phyloP scores from a whole-genome alignment of 2,113 vertebrate species.

The Protobothrops flavoviridis region DNA sequence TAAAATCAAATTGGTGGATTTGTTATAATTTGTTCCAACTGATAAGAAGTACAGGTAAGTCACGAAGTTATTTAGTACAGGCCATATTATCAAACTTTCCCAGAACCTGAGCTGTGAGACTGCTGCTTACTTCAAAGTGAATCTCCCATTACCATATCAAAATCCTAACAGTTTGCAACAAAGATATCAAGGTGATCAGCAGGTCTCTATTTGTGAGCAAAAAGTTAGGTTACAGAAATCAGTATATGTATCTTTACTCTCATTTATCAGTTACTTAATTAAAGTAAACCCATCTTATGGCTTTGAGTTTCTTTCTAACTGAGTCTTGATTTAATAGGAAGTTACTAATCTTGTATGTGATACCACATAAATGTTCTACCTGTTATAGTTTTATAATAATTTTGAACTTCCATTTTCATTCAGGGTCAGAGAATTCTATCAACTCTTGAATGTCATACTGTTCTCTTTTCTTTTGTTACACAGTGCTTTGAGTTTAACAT shows the following conservation, averaged over 20 bases:
- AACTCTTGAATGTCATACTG: background rate
- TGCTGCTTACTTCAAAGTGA: background rate
- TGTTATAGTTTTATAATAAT: background rate
- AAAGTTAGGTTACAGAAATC: background rate
- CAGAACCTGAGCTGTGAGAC: background rate
- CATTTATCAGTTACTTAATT: background rate
- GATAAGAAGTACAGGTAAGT: background rate
- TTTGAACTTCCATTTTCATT: background rate
- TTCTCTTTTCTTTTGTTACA: background rate
- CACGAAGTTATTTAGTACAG: background rate
- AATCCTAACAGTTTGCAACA: background rate
- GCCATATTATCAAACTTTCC: background rate
- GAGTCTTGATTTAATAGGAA: background rate
- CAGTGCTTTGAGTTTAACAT: background rate
- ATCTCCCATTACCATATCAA: background rate
- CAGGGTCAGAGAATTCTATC: background rate
- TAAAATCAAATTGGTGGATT: background rate
- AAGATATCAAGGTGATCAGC: background rate
- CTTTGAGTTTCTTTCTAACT: background rate
- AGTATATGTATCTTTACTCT: background rate
- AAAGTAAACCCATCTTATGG: background rate
- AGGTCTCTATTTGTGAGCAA: background rate
- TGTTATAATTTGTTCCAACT: background rate
- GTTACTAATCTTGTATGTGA: background rate
- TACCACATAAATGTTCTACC: background rate